These are phyloP conservation scores for Thymallus thymallus DNA, from an alignment of 2,113 vertebrate genomes.

Conservation along the genomic window DNA sequence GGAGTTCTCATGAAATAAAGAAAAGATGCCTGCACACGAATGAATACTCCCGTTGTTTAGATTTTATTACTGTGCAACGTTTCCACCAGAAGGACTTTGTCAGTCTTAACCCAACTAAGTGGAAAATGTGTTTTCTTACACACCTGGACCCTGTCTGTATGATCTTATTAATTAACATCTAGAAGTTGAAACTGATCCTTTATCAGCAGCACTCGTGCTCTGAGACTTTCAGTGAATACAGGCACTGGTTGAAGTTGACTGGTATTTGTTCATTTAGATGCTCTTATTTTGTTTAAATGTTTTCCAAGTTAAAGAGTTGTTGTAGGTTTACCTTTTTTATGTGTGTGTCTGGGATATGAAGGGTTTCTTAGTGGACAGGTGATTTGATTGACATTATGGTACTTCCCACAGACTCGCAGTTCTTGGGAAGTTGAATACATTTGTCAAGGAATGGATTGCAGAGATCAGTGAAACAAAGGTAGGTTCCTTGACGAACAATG, in stretches of 20 bases:
- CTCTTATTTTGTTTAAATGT: not conserved
- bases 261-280: not conserved
- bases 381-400: not conserved
- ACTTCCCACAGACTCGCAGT: slow-evolving; percentile 82
- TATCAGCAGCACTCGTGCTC: no score
- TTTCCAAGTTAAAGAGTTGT: not conserved
- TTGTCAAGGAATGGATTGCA: slow-evolving; percentile 94
- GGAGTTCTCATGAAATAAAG: not conserved
- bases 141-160: not conserved
- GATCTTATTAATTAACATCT: not conserved
- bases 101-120: no score
- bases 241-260: no score
- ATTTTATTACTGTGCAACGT: no score
- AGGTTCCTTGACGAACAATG: slow-evolving; percentile 35
- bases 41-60: no score
- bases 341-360: no score
- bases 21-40: no score
- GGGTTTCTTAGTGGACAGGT: not conserved
- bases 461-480: slow-evolving; percentile 94
- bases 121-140: no score
- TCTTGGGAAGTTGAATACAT: slow-evolving; percentile 89
- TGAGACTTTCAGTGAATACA: no score
- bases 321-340: not conserved
- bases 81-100: no score
- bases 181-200: not conserved